Base-by-base conservation (phyloP, 1,140 invertebrate genomes). In the Zeugodacus cucurbitae region DNA sequence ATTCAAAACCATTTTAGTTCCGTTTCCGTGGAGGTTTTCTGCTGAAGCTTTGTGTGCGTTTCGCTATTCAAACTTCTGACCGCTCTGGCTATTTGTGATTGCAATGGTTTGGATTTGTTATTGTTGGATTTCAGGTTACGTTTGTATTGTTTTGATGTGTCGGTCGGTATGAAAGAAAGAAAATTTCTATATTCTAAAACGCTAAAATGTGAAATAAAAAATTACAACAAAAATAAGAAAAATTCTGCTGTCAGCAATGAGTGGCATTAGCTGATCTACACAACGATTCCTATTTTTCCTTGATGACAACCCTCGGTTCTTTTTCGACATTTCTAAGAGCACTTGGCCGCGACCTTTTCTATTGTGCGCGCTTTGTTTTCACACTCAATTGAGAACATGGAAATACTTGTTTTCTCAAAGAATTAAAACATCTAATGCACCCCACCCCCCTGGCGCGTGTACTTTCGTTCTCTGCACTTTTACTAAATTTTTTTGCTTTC, bases 1-100 rank as follows among this genome's bases (percentile, higher is more conserved):
- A 92, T 90, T 92, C 90, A 92, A 91, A 92, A 90, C 89, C 91
- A 92, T 92, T 92, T 92, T 90, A 89, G 91, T 91, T 91, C 85
- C 85, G 48, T 86, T 86, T 59, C 48, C 85, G 48, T 86, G 7
- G 26, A 44, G 29, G 34, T 41, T 58, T 58, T 57, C 70, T 41
- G 34, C n/a, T n/a, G 8, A 41, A 17, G 14, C 14, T 70, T 70
- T 34, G 64, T 10, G 2, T 11, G 20, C 34, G 32, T 41, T 20
- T 2, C 17, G 5, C 37, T 41, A 22, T 41, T 74, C 37, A 41
- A 41, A 6, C 64, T 54, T 20, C 48, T 54, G 48, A 17, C 1
- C 48, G 17, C 48, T 17, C 48, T 54, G 48, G 48, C 48, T 54
- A 54, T 54, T 54, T 54, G 48, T 54, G 3, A 54, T 4, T 10